Base-by-base conservation (phyloP, 2,797 vertebrate species). In the Chromis chromis region DNA sequence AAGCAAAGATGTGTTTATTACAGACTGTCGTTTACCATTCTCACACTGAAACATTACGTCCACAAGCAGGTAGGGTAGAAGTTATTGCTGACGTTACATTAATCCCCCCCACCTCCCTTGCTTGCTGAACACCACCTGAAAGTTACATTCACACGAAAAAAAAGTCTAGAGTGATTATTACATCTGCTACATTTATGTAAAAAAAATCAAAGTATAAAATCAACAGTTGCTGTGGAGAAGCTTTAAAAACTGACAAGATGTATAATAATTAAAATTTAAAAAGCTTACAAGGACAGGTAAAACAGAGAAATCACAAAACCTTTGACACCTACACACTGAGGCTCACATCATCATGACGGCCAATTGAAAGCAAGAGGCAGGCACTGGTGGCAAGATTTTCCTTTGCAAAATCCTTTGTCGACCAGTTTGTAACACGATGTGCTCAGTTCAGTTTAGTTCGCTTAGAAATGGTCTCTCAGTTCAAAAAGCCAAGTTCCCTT, bases 401-500 rank as follows among this genome's bases (percentile, higher is more conserved):
- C 72, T 85, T 70, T 86, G 74, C 76, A 54, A 60, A 70, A 75
- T 76, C 68, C 58, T 83, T 70, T 64, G 72, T 82, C 21, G 24
- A 79, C 68, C 66, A 74, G 81, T 76, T 80, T 75, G 66, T 82
- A 36, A 76, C 71, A 50, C 50, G 60, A 86, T 48, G 75, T 88
- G 89, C 61, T 89, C 82, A 76, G 65, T 78, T 87, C 78, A 77
- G 77, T 78, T 87, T 77, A 77, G 77, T 63, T 66, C 87, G 88
- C 79, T 90, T 89, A 86, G 76, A 92, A 87, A 87, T 76, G 66
- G 87, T 87, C 0, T 57, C 87, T 88, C 82, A 88, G 88, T 91
- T 94, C 89, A 88, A 91, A 86, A 84, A 88, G 85, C 91, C 89
- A 84, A 59, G 91, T 96, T 96, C 94, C 94, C 95, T 96, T 95